Base-by-base conservation (phyloP, 2,888 invertebrate genomes). In the Unio pictorum region DNA sequence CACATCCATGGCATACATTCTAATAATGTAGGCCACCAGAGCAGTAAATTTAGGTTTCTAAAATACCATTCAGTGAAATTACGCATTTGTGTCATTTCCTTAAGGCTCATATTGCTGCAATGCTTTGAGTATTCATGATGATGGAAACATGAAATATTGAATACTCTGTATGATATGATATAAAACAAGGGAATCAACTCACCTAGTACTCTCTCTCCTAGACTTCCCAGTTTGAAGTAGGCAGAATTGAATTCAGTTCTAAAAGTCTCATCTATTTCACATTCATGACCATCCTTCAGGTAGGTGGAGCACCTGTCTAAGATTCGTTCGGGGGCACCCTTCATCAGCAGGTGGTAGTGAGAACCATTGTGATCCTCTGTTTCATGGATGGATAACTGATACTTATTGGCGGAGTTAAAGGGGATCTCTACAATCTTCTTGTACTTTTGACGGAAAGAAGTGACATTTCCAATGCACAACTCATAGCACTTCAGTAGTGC, bases 181-280 rank as follows among this genome's bases (percentile, higher is more conserved):
- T 6, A 30, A 20, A 45, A 15, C 15, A 15, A 45, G 45, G 15
- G 45, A 45, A 11, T 23, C 15, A 55, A 34, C 84, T 74, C 75
- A 85, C 90, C 92, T 65, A 96, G 91, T 1, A 96, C 95, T 71
- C 96, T 92, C 89, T 96, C 96, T 54, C 96, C 96, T 89, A 95
- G 93, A 79, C 94, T 94, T 68, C 95, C 96, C 69, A 97, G 90
- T 88, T 94, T 94, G 68, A 94, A 92, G 87, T 96, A 95, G 7
- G 98, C 97, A 87, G 95, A 95, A 91, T 98, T 97, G 93, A 98
- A 98, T 0, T 95, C 95, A 86, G 96, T 95, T 89, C 95, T 95
- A 96, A 96, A 96, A 90, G 95, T 95, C 86, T 97, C 96, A 89
- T 96, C 96, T 84, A 98, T 91, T 18, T 93, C 92, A 91, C 95